Percentiles rank a stretch among this genome's conserved stretches.
These are phyloP conservation scores for Chamaetylas fuelleborni DNA, from an alignment of 2,113 vertebrate species.

Conservation along the genomic window DNA sequence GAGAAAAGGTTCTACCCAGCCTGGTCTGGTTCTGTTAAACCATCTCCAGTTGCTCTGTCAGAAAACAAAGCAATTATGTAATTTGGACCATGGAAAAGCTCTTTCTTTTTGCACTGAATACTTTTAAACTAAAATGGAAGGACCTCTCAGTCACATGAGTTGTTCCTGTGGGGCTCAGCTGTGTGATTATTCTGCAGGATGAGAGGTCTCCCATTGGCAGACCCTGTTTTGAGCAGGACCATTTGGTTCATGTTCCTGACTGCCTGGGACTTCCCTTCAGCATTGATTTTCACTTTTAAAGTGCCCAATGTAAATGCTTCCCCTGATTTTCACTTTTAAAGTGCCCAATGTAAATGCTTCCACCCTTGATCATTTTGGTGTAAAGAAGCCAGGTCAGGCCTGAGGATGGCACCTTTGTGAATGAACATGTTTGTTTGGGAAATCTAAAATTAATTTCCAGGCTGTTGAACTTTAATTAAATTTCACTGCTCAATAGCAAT, in stretches of 20 bases:
- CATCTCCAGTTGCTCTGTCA: not conserved
- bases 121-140: not conserved
- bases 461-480: conserved; percentile 13
- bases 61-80: not conserved
- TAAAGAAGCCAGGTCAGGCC: not conserved
- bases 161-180: not conserved
- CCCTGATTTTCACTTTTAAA: not conserved
- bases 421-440: not conserved
- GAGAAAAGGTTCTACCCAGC: rapidly evolving
- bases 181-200: not conserved
- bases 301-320: too few relatives aligned
- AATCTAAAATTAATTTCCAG: conserved; percentile 21
- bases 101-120: not conserved
- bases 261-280: not conserved
- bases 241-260: not conserved
- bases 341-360: not conserved
- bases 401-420: not conserved
- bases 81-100: not conserved
- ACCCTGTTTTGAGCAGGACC: not conserved
- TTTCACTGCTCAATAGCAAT: not conserved
- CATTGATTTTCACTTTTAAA: too few relatives aligned
- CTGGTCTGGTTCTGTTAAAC: not conserved
- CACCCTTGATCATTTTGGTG: not conserved
- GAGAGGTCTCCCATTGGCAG: not conserved
- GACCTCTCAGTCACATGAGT: rapidly evolving